A percentile compares a stretch with the other conserved stretches of the same genome.
phyloP scores from a whole-genome alignment of 2,888 invertebrate species.

The Phytoseiulus persimilis region DNA sequence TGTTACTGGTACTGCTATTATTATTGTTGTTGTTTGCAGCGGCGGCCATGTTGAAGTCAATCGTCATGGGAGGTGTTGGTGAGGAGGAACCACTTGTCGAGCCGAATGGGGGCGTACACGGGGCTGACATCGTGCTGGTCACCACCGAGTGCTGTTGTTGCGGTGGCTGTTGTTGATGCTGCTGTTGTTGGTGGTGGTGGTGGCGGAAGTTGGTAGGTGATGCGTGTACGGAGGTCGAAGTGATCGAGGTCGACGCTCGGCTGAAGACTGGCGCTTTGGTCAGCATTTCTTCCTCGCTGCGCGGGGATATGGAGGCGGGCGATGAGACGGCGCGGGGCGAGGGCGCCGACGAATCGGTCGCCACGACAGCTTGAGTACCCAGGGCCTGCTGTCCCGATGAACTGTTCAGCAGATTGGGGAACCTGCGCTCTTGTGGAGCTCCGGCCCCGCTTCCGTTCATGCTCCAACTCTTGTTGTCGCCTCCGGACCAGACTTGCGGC shows the following conservation, averaged over 20 bases:
- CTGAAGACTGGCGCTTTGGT: not conserved
- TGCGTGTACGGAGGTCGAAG: not conserved
- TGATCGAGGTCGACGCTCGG: not conserved
- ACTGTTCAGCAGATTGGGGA: not conserved
- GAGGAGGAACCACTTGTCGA: not conserved
- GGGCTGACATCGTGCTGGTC: not conserved
- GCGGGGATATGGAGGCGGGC: conserved; percentile 12
- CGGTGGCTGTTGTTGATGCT: conserved; percentile 8
- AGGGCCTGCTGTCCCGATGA: not conserved
- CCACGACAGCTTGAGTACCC: not conserved
- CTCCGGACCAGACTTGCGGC: conserved; percentile 19
- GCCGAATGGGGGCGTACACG: conserved; percentile 12
- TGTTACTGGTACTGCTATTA: conserved; percentile 22
- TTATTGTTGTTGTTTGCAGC: conserved; percentile 5
- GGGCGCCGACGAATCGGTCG: not conserved
- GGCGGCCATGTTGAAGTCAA: not conserved
- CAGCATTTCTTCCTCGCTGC: conserved; percentile 24
- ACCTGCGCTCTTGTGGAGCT: not conserved
- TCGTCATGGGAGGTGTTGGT: not conserved
- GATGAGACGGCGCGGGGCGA: conserved; percentile 29
- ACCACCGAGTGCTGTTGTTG: conserved; percentile 18
- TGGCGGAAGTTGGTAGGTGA: not conserved
- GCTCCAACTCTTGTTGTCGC: conserved; percentile 11
- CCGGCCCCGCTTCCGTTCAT: not conserved
- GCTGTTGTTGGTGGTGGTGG: not conserved